Conservation (phyloP, 2,888 invertebrate species). For the Syrphus vitripennis region DNA sequence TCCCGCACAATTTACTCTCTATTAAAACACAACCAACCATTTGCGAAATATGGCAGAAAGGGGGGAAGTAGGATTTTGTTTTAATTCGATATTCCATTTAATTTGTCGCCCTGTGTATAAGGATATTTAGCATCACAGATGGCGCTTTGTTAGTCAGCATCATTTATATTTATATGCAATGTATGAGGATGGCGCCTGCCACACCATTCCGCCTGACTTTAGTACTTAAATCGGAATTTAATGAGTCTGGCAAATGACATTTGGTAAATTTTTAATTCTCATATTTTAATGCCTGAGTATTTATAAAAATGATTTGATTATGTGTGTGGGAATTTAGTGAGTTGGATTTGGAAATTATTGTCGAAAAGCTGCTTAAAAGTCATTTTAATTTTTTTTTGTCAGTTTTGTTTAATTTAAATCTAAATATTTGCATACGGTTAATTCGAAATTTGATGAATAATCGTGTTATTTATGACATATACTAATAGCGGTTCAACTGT, state of each 20-base stretch:
- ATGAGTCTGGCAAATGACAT: constrained; percentile 34
- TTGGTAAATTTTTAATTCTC: constrained; percentile 16
- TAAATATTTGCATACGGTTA: constrained; percentile 21
- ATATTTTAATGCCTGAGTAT: constrained; percentile 28
- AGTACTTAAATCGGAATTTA: neutral
- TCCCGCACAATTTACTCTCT: neutral
- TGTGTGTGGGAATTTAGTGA: constrained; percentile 25
- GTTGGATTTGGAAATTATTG: constrained; percentile 16
- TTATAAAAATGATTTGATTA: constrained; percentile 43
- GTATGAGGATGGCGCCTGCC: neutral
- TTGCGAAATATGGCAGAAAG: neutral
- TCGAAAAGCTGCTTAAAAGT: neutral
- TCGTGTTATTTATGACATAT: constrained; percentile 40
- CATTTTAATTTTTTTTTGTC: neutral
- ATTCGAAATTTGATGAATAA: constrained; percentile 21
- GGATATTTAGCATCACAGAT: constrained; percentile 3
- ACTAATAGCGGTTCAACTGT: neutral
- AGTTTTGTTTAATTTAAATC: neutral
- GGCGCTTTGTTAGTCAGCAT: neutral
- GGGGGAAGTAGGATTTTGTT: neutral
- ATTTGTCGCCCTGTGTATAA: constrained; percentile 22
- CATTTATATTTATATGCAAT: neutral
- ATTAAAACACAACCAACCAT: constrained; percentile 4
- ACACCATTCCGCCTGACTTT: neutral
- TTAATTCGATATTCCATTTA: constrained; percentile 61